These are phyloP conservation scores for Amphiura filiformis DNA, from an alignment of 35 echinoderm and acorn worm genomes.

Conservation along the genomic window DNA sequence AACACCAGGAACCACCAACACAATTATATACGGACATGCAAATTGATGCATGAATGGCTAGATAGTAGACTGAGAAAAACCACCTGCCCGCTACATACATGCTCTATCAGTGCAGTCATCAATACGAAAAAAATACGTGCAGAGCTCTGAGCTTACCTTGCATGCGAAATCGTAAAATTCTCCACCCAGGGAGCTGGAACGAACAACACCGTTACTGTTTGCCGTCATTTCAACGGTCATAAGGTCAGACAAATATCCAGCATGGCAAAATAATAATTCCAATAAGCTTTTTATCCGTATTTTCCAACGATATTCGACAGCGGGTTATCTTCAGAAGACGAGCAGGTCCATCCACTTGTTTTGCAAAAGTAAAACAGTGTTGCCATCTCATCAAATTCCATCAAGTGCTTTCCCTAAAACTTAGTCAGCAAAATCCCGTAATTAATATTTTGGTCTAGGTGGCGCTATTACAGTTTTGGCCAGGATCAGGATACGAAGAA, in stretches of 20 bases:
- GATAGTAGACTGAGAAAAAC: not conserved
- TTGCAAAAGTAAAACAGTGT: too few species aligned
- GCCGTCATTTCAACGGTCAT: conserved; percentile 52
- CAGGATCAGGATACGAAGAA: too few species aligned
- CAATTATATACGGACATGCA: too few species aligned
- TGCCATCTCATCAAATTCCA: too few species aligned
- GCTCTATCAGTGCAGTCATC: not conserved
- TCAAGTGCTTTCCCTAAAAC: too few species aligned
- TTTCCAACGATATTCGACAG: not conserved
- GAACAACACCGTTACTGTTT: conserved; percentile 89
- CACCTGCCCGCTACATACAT: not conserved
- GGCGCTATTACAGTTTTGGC: too few species aligned
- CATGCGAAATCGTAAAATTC: conserved; percentile 99
- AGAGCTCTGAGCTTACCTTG: conserved; percentile 51
- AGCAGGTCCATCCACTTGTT: too few species aligned
- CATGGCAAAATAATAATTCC: conserved; percentile 1
- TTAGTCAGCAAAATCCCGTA: too few species aligned
- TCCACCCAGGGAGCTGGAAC: conserved; percentile 76
- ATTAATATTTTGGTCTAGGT: too few species aligned
- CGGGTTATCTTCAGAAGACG: too few species aligned
- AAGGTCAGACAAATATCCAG: not conserved
- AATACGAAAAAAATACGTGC: too few species aligned
- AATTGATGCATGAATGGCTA: not conserved
- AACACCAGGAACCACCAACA: too few species aligned
- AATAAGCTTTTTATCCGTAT: not conserved